These are phyloP conservation scores for Poecilobothrus nobilitatus DNA, from an alignment of 2,888 invertebrate genomes.

Conservation along the genomic window DNA sequence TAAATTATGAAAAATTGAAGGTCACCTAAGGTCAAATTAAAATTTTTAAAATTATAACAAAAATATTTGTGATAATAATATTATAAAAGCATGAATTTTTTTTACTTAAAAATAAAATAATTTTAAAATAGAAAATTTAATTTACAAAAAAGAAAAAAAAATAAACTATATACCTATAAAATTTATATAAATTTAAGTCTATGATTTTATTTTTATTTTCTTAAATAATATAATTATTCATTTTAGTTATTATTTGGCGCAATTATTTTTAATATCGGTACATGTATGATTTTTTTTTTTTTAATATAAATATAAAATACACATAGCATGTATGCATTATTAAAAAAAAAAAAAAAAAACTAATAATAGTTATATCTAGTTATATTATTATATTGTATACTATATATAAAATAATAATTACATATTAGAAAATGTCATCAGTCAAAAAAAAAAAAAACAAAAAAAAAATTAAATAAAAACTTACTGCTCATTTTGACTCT, in stretches of 20 bases:
- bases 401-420: neutral
- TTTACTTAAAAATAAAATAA: no score
- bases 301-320: neutral
- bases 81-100: neutral
- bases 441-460: neutral
- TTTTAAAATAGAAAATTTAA: no score
- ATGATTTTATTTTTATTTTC: no score
- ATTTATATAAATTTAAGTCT: no score
- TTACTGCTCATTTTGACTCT: conserved; percentile 1
- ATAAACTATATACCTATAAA: no score
- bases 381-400: no score
- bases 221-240: no score
- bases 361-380: no score
- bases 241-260: neutral
- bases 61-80: neutral
- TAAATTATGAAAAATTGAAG: neutral
- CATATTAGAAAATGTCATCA: neutral
- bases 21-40: neutral
- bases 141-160: no score
- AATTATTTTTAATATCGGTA: neutral
- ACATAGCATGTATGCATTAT: neutral
- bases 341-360: neutral
- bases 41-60: neutral
- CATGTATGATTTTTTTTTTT: no score
- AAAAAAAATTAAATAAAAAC: neutral